Percentiles rank a stretch among this genome's conserved stretches.
Evolutionary conservation across 2,888 invertebrate genomes (phyloP).

Genomic region (Amphipoea oculea): DNA sequence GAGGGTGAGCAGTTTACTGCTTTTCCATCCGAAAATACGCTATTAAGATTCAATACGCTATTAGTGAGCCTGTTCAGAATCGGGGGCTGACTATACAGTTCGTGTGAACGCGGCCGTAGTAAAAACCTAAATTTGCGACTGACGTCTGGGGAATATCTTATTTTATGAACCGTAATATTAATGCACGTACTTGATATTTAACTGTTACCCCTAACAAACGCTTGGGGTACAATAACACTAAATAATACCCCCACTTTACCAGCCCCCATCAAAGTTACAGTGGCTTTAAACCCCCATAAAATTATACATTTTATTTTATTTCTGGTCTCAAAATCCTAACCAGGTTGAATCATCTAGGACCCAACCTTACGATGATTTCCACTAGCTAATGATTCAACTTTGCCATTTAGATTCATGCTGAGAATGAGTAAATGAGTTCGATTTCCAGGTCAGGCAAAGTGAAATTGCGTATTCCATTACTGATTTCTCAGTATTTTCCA

Average conservation of each 20-base stretch:
- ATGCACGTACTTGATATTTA: slow-evolving; percentile 40
- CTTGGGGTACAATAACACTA: slow-evolving; percentile 44
- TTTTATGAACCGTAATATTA: too few species aligned
- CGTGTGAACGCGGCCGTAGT: too few species aligned
- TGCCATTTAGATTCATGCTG: background rate
- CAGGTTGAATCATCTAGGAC: background rate
- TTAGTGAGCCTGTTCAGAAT: too few species aligned
- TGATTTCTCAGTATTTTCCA: background rate
- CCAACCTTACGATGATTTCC: background rate
- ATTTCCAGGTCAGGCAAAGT: background rate
- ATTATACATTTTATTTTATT: slow-evolving; percentile 39
- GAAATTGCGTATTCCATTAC: background rate
- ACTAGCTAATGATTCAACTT: background rate
- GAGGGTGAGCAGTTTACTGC: too few species aligned
- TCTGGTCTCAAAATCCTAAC: background rate
- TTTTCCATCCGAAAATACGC: too few species aligned
- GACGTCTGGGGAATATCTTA: background rate
- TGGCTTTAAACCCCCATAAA: slow-evolving; percentile 41
- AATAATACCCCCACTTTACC: slow-evolving; percentile 37
- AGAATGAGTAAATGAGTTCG: background rate
- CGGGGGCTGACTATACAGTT: too few species aligned
- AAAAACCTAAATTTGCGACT: too few species aligned
- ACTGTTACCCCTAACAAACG: slow-evolving; percentile 35
- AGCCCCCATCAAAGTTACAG: slow-evolving; percentile 49
- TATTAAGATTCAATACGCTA: too few species aligned